Base-by-base conservation (phyloP, 2,797 vertebrate genomes). In the Acipenser ruthenus region DNA sequence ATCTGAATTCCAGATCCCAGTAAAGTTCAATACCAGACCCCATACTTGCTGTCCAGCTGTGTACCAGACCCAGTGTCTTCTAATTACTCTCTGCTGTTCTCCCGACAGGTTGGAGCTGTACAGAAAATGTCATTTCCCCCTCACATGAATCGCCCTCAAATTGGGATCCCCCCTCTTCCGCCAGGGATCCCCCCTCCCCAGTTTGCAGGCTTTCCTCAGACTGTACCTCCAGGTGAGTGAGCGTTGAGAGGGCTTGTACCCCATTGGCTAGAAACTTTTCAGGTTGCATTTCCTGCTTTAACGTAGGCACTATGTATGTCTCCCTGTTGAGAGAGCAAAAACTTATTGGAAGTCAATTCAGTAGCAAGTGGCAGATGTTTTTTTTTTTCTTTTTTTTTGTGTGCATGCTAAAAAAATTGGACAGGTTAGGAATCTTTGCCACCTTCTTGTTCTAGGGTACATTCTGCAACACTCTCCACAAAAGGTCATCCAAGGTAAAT, bases 161-260 rank as follows among this genome's bases (percentile, higher is more conserved):
- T 99, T 87, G 92, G 92, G 75, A 93, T 94, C 76, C 91, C 92
- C 67, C 80, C 91, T 0, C 93, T 98, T 61, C 95, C 95, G 65
- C 95, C 97, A 2, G 96, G 95, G 75, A 94, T 99, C 58, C 95
- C 95, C 63, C 97, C 93, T 64, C 95, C 96, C 50, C 97, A 98
- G 71, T 99, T 95, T 81, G 91, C 96, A 78, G 94, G 93, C 49
- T 99, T 98, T 79, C 90, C 96, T 74, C 84, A 95, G 73, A 93
- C 95, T 78, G 12, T 9, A 53, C 51, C 51, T 53, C 51, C 51
- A 53, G 51, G 8, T 12, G 8, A 53, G 51, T 53, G 6, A 53
- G 51, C 12, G 12, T 12, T 58, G 55, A 58, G 15, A 18, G 55
- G 12, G 6, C 1, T 37, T 37, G 37, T 37, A 37, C 37, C 37